Evolutionary conservation across 1,140 invertebrate genomes (phyloP).

Genomic region (Cherax destructor): DNA sequence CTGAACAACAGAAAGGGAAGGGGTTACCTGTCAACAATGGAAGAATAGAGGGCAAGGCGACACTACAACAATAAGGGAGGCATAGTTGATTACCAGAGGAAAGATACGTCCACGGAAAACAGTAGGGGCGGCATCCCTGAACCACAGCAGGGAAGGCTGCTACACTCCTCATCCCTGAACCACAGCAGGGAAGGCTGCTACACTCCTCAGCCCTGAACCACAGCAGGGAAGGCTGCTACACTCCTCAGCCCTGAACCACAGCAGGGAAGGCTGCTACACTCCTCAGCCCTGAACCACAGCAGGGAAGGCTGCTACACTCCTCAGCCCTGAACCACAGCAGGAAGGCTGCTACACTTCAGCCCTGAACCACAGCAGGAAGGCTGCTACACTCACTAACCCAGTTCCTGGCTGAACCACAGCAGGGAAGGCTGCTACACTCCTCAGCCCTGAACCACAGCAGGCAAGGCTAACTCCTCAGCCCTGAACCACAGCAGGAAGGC

Average conservation of each 20-base stretch:
- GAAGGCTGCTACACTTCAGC: not conserved
- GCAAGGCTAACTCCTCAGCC: too few species aligned
- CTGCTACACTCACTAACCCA: not conserved
- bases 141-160: not conserved
- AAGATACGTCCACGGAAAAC: too few species aligned
- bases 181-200: not conserved
- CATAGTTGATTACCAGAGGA: too few species aligned
- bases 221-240: not conserved
- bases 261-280: not conserved
- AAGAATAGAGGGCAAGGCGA: too few species aligned
- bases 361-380: not conserved
- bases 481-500: too few species aligned
- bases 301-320: not conserved
- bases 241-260: not conserved
- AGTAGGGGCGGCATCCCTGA: too few species aligned
- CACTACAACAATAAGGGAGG: too few species aligned
- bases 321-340: not conserved
- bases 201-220: not conserved
- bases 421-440: not conserved
- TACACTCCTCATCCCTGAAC: not conserved
- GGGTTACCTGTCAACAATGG: too few species aligned
- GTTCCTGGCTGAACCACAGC: too few species aligned
- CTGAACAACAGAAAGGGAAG: too few species aligned
- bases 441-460: too few species aligned
- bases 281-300: not conserved